phyloP scores from a whole-genome alignment of 1,140 invertebrate genomes.

The Magallana gigas region DNA sequence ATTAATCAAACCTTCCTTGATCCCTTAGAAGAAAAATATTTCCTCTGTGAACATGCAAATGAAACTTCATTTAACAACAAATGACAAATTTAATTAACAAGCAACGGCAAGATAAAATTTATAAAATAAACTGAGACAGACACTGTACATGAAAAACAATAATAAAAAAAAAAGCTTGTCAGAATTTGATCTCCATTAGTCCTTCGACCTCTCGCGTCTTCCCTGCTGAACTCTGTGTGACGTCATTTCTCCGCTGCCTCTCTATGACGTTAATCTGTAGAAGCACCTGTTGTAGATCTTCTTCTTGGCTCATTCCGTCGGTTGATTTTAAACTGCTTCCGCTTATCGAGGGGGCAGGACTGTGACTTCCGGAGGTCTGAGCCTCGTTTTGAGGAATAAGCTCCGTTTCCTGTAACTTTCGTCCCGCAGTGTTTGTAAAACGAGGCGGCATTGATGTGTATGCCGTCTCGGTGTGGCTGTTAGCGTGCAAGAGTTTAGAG shows the following conservation, averaged over 20 bases:
- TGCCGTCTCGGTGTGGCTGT: constrained; percentile 65
- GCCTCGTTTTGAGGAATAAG: constrained; percentile 42
- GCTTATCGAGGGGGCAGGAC: constrained; percentile 55
- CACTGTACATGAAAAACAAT: not conserved
- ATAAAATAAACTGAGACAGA: not conserved
- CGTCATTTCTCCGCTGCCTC: not conserved
- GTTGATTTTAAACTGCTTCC: constrained; percentile 61
- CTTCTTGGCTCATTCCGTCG: constrained; percentile 54
- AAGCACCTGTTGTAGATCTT: constrained; percentile 53
- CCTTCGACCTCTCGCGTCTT: not conserved
- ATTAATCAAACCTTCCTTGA: too few species aligned
- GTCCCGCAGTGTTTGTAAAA: constrained; percentile 23
- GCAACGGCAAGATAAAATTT: too few species aligned
- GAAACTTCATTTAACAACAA: too few species aligned
- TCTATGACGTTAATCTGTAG: constrained; percentile 52
- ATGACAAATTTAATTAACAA: too few species aligned
- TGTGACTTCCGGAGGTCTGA: constrained; percentile 42
- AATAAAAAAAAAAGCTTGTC: not conserved
- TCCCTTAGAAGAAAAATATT: too few species aligned
- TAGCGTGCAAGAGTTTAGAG: constrained; percentile 63
- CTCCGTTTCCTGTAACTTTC: constrained; percentile 41
- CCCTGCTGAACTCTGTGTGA: not conserved
- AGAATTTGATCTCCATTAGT: not conserved
- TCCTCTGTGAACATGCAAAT: too few species aligned
- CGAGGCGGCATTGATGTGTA: constrained; percentile 60